Evolutionary conservation across 2,113 vertebrate species (phyloP), one percentile per base, ranked within the genome.

Genomic region (Calonectris borealis): DNA sequence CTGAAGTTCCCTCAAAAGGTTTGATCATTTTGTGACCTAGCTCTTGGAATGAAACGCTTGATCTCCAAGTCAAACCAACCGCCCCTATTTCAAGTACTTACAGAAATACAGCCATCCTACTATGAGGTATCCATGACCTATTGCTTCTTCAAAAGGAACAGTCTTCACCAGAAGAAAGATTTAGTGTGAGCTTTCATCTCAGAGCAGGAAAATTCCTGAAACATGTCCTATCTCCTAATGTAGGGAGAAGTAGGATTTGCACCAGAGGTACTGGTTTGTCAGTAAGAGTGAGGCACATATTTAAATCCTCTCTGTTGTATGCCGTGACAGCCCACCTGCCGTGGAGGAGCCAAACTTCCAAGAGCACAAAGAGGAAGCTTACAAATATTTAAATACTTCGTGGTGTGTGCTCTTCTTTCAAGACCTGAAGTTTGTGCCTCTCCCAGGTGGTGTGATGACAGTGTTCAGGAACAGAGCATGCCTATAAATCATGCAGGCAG

Each of bases 151-250:
- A 91, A 72, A 82, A 38, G 25, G 32, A 88, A 18, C 10, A 51
- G 51, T 73, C 75, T 86, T 68, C 51, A 75, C 22, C 49, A 58
- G 46, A 73, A 36, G 46, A 49, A 89, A 49, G 78, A 64, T 54
- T 26, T 48, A 68, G 57, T 40, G 27, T 55, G 61, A 64, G n/a
- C 42, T 68, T 55, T 83, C 66, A 58, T 64, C 71, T 88, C 20
- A 5, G 58, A 92, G 44, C 34, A 42, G n/a, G 76, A 52, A 88
- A 61, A 72, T 57, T 94, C 34, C 68, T 48, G 54, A 94, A 95
- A 48, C 16, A 24, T 1, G 1, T 38, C 22, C 26, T 72, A 3
- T 17, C 13, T 80, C 24, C 7, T 60, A 22, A 69, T 40, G 44
- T 32, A 31, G 46, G 32, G 18, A 51, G 55, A 77, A 68, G 38